Evolutionary conservation across 2,797 vertebrate genomes (phyloP).

Genomic region (Pteropus rufus): DNA sequence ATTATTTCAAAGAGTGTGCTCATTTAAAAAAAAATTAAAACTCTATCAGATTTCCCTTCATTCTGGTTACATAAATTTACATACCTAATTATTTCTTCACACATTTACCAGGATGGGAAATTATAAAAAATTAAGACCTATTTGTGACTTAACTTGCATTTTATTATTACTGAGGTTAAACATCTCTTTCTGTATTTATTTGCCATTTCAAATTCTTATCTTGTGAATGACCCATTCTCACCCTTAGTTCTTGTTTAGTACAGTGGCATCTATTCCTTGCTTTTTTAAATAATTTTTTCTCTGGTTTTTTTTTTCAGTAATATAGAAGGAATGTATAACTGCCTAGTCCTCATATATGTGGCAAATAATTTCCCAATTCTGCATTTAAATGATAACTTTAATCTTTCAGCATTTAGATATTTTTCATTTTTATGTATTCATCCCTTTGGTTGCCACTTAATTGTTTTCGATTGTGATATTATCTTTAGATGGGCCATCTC

Average conservation of each 20-base stretch:
- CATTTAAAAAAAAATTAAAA: background rate
- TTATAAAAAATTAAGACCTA: background rate
- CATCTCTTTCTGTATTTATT: background rate
- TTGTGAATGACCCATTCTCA: background rate
- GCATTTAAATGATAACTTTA: background rate
- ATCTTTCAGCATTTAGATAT: background rate
- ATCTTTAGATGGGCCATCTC: background rate
- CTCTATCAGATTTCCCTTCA: background rate
- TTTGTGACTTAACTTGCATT: background rate
- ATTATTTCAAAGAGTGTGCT: background rate
- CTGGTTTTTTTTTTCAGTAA: background rate
- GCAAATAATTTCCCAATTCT: background rate
- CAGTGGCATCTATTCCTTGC: background rate
- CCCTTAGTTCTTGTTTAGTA: background rate
- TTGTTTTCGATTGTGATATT: background rate
- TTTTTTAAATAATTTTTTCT: background rate
- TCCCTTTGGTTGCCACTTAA: background rate
- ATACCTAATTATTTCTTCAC: background rate
- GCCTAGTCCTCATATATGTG: background rate
- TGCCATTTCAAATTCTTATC: background rate
- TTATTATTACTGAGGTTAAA: background rate
- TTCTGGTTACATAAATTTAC: background rate
- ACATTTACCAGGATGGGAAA: background rate
- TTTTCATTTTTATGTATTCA: background rate
- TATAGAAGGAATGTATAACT: background rate